phyloP scores from a whole-genome alignment of 2,797 vertebrate species.

The Clamator glandarius region DNA sequence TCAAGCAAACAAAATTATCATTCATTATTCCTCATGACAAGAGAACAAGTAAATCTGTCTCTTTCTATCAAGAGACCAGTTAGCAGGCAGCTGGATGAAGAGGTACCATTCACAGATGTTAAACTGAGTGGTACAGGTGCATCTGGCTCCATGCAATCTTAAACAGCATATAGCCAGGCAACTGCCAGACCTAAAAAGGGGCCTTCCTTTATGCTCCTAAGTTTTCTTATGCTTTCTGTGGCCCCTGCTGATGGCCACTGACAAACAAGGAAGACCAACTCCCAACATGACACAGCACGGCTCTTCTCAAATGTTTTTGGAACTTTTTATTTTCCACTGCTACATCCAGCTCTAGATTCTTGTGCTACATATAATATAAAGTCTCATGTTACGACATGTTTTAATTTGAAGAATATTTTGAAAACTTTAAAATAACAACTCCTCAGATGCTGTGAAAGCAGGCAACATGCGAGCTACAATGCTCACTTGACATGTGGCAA shows the following conservation, averaged over 20 bases:
- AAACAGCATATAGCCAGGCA: neutral
- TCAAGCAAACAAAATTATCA: neutral
- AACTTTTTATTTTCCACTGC: neutral
- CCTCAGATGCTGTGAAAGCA: neutral
- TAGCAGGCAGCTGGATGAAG: neutral
- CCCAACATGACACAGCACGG: neutral
- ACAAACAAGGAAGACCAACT: neutral
- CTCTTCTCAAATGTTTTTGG: neutral
- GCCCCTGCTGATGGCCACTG: neutral
- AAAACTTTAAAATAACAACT: neutral
- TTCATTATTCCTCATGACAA: neutral
- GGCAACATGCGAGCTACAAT: accelerated
- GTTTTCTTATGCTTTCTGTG: neutral
- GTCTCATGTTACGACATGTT: neutral
- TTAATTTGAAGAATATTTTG: neutral
- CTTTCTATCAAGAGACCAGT: neutral
- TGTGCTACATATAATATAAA: accelerated
- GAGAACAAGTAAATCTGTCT: neutral
- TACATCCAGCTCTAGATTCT: neutral
- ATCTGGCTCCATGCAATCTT: neutral
- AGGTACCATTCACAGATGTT: neutral
- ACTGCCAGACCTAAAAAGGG: neutral
- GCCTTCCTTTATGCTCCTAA: neutral
- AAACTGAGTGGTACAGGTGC: neutral
- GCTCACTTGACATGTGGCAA: neutral